A percentile compares a stretch with the other conserved stretches of the same genome.
Conservation (phyloP, 2,888 invertebrate genomes). For the Chrysodeixis includens region DNA sequence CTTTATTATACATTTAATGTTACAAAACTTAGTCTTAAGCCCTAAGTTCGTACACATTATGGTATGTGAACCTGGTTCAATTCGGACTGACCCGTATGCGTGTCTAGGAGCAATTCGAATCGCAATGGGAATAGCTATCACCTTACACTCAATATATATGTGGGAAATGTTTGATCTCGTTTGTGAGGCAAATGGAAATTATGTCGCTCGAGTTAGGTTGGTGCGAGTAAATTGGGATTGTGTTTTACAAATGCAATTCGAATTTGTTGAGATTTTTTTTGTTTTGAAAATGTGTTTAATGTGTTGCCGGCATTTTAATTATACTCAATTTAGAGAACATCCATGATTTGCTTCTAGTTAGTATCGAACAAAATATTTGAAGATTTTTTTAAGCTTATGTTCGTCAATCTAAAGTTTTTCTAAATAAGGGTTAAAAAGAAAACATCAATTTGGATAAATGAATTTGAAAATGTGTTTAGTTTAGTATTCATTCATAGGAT, state of each 20-base stretch:
- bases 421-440: too few species aligned
- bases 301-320: too few species aligned
- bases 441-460: too few species aligned
- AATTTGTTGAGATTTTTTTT: too few species aligned
- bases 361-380: too few species aligned
- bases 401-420: too few species aligned
- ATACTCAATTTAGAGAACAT: too few species aligned
- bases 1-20: slow-evolving; percentile 9
- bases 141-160: slow-evolving; percentile 63
- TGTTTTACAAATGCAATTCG: neutral
- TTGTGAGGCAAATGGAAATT: slow-evolving; percentile 21
- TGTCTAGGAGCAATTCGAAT: slow-evolving; percentile 70
- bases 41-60: slow-evolving; percentile 21
- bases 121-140: slow-evolving; percentile 52
- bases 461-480: too few species aligned
- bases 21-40: slow-evolving; percentile 9
- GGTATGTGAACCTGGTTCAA: slow-evolving; percentile 22
- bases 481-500: too few species aligned
- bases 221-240: neutral
- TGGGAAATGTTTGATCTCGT: slow-evolving; percentile 57
- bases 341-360: too few species aligned
- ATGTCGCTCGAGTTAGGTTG: slow-evolving; percentile 15
- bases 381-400: too few species aligned
- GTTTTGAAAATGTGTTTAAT: too few species aligned
- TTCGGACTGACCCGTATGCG: slow-evolving; percentile 55